These are phyloP conservation scores for Parauchenoglanis ngamensis DNA, from an alignment of 2,797 vertebrate genomes.

Conservation along the genomic window DNA sequence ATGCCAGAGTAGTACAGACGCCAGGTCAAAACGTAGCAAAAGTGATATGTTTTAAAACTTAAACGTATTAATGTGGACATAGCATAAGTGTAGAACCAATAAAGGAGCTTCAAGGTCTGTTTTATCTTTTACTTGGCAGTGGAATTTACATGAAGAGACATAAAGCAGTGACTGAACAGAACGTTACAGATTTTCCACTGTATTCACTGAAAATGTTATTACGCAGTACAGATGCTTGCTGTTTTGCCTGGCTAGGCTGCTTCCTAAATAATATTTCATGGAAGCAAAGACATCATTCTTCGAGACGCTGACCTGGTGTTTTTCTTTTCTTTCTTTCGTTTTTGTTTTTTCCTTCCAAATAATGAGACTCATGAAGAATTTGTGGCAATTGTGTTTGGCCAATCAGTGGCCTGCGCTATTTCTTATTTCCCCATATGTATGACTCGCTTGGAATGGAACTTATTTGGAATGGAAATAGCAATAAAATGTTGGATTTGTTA, in stretches of 20 bases:
- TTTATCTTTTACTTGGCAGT: conserved; percentile 1
- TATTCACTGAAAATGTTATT: background rate
- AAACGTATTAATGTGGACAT: too few relatives aligned
- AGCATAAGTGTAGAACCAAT: background rate
- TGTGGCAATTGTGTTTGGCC: background rate
- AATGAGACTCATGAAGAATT: background rate
- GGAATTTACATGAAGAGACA: background rate
- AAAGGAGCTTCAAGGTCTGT: background rate
- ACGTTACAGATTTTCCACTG: background rate
- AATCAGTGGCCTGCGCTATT: conserved; percentile 5
- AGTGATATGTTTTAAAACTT: too few relatives aligned
- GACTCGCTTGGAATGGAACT: background rate
- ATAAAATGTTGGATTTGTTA: conserved; percentile 21
- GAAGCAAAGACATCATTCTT: background rate
- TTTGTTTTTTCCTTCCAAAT: background rate
- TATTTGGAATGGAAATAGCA: background rate
- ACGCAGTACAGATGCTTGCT: background rate
- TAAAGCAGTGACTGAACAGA: background rate
- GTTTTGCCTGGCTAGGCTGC: background rate
- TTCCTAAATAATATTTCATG: background rate
- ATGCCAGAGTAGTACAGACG: too few relatives aligned
- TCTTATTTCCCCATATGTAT: background rate
- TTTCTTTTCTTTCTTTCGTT: background rate
- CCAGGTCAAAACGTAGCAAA: too few relatives aligned
- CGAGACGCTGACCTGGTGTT: background rate